Percentiles rank a stretch among this genome's conserved stretches.
Evolutionary conservation across 2,888 invertebrate genomes (phyloP).

Genomic region (Drosophila pseudotakahashii): DNA sequence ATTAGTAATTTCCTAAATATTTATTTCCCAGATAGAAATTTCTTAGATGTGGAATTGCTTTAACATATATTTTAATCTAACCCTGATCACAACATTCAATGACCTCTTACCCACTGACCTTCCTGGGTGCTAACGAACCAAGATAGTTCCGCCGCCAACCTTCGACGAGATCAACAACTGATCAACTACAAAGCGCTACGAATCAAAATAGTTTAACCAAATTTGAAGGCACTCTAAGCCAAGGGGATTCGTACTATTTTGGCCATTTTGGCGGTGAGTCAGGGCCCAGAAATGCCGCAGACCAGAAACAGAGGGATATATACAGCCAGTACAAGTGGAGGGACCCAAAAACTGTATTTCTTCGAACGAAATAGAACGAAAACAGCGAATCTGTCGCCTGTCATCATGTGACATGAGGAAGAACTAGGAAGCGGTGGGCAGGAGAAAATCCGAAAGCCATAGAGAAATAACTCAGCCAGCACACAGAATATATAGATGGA

Average conservation of each 20-base stretch:
- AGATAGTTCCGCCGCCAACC: constrained; percentile 35
- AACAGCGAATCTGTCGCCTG: constrained; percentile 63
- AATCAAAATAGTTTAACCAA: constrained; percentile 54
- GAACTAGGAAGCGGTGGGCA: constrained; percentile 67
- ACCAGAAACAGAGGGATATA: constrained; percentile 26
- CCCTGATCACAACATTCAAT: constrained; percentile 13
- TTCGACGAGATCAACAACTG: constrained; percentile 48
- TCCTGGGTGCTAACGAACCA: constrained; percentile 11
- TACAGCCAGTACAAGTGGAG: constrained; percentile 36
- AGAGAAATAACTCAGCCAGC: constrained; percentile 23
- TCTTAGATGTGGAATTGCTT: no score
- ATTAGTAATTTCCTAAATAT: not conserved
- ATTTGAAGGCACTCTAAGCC: constrained; percentile 36
- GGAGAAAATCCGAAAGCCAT: constrained; percentile 40
- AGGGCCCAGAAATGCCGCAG: constrained; percentile 49
- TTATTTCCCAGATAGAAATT: not conserved
- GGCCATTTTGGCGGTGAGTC: constrained; percentile 61
- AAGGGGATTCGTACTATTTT: constrained; percentile 48
- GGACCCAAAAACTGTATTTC: constrained; percentile 50
- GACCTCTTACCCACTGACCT: constrained; percentile 20
- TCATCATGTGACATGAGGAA: constrained; percentile 76
- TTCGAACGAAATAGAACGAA: constrained; percentile 40
- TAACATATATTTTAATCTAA: not conserved
- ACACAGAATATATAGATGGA: constrained; percentile 7
- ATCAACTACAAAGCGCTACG: constrained; percentile 49